phyloP scores from a whole-genome alignment of 2,888 invertebrate species.

The Zele albiditarsus region DNA sequence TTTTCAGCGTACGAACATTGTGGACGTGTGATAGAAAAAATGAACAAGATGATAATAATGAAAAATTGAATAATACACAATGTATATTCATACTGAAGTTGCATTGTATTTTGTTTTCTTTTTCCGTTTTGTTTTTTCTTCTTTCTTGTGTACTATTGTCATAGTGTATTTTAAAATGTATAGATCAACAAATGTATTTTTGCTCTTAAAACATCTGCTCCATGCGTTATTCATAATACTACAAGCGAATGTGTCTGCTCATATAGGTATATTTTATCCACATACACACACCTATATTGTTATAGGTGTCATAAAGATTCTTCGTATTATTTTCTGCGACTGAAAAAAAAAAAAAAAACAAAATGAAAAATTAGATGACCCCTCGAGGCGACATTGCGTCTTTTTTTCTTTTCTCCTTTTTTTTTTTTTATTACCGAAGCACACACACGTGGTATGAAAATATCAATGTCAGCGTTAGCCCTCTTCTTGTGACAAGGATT shows the following conservation, averaged over 20 bases:
- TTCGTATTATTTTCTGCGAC: neutral
- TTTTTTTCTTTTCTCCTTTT: neutral
- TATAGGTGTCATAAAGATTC: neutral
- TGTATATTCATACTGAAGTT: neutral
- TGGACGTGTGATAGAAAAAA: neutral
- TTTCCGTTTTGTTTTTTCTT: neutral
- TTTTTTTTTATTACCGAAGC: neutral
- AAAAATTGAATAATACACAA: neutral
- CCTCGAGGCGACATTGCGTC: neutral
- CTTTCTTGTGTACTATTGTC: neutral
- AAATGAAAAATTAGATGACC: neutral
- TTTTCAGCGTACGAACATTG: neutral
- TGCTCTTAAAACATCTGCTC: neutral
- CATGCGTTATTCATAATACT: neutral
- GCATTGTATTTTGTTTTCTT: neutral
- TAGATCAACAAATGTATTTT: neutral
- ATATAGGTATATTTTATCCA: neutral
- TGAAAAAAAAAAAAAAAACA: neutral
- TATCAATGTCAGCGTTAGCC: neutral
- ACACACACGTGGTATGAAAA: constrained; percentile 4
- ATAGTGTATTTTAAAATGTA: neutral
- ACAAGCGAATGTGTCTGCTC: neutral
- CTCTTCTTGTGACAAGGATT: neutral
- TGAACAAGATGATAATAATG: neutral
- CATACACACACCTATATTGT: neutral